Percentiles rank a stretch among this genome's conserved stretches.
phyloP scores from a whole-genome alignment of 2,888 invertebrate species.

The Eutolmus rufibarbis region DNA sequence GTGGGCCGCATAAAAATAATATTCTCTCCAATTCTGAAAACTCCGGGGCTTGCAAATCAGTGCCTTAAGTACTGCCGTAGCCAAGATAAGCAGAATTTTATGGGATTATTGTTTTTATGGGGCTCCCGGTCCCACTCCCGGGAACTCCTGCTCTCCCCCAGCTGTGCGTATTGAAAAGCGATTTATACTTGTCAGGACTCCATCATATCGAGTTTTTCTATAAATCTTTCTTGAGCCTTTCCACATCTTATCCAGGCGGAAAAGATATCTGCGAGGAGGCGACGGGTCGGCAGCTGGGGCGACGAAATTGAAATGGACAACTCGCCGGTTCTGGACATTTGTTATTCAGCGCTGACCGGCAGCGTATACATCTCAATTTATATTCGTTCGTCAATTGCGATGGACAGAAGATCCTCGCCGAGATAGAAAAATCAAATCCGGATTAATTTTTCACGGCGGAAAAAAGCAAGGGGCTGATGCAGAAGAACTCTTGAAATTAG shows the following conservation, averaged over 20 bases:
- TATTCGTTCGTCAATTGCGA: conserved; percentile 16
- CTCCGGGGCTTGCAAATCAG: conserved; percentile 26
- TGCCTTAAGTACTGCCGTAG: conserved; percentile 41
- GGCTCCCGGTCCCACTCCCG: conserved; percentile 44
- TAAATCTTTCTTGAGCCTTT: conserved; percentile 40
- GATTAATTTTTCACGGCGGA: conserved; percentile 2
- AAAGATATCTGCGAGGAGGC: neutral
- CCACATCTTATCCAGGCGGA: neutral
- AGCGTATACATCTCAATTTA: conserved; percentile 41
- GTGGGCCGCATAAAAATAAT: conserved; percentile 47
- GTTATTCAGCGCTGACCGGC: conserved; percentile 33
- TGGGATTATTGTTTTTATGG: conserved; percentile 53
- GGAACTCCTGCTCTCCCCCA: neutral
- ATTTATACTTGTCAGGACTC: conserved; percentile 48
- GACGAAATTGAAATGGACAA: conserved; percentile 44
- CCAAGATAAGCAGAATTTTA: conserved; percentile 53
- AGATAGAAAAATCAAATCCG: conserved; percentile 3
- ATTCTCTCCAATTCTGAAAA: conserved; percentile 43
- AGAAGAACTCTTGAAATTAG: neutral
- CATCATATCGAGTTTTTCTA: conserved; percentile 46
- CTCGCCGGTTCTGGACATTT: conserved; percentile 24
- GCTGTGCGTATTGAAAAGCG: conserved; percentile 46
- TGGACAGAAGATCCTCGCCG: neutral
- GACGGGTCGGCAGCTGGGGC: neutral
- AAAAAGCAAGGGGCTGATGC: neutral